Evolutionary conservation across 1,140 invertebrate genomes (phyloP).

Genomic region (Scylla paramamosain): DNA sequence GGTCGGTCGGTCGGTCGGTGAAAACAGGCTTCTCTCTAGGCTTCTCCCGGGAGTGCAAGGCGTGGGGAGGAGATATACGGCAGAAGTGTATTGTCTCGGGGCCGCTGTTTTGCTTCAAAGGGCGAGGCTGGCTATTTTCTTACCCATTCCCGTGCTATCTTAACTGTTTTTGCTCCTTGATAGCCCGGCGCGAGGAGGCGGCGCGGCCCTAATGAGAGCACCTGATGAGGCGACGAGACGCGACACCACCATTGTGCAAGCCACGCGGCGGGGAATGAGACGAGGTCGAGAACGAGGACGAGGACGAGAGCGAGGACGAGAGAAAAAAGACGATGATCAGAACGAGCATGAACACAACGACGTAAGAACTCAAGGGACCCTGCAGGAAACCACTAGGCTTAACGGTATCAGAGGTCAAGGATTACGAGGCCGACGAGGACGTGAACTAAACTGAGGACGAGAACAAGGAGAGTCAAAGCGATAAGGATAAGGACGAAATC

Average conservation of each 20-base stretch:
- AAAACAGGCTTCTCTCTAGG: not conserved
- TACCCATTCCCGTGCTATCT: not conserved
- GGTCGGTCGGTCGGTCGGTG: too few relatives aligned
- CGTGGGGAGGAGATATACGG: not conserved
- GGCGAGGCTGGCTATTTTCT: not conserved
- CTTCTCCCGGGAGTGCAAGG: not conserved
- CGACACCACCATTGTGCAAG: not conserved
- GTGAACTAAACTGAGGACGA: too few relatives aligned
- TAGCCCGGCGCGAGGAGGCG: not conserved
- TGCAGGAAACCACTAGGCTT: too few relatives aligned
- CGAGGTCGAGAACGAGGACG: too few relatives aligned
- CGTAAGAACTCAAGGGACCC: too few relatives aligned
- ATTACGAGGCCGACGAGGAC: too few relatives aligned
- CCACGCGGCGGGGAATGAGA: not conserved
- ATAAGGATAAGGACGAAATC: too few relatives aligned
- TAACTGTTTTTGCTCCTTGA: slow-evolving; percentile 11
- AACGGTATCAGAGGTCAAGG: too few relatives aligned
- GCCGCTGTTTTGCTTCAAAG: slow-evolving; percentile 18
- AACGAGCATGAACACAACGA: too few relatives aligned
- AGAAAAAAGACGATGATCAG: not conserved
- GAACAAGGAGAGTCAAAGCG: too few relatives aligned
- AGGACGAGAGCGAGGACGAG: not conserved
- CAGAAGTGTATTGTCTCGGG: not conserved
- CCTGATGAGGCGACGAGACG: not conserved
- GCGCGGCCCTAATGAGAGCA: not conserved